Evolutionary conservation across 2,888 invertebrate genomes (phyloP), one percentile per base, ranked within the genome.

Genomic region (Nasonia oneida): DNA sequence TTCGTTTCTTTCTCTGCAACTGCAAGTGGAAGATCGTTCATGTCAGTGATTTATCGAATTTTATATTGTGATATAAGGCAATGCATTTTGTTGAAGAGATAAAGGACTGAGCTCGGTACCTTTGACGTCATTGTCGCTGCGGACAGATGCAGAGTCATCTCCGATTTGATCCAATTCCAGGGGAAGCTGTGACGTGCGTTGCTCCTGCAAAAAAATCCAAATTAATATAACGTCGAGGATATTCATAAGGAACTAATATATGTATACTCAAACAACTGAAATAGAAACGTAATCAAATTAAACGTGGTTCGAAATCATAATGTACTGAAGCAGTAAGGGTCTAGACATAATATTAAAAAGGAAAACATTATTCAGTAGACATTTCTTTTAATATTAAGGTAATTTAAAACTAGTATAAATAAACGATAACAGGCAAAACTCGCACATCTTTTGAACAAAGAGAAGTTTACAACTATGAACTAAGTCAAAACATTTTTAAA

Each of bases 91-190:
- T 47, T 47, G 2, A 47, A 47, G 12, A 61, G n/a, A n/a, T 8
- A 61, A n/a, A 61, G n/a, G 8, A 4, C 6, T 29, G 8, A 29
- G 2, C 29, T 18, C 47, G 23, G 70, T 93, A 96, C 97, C 95
- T 95, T 97, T 97, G 94, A 95, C 94, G 93, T 97, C 97, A 94
- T 96, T 96, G 94, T 97, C 97, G 95, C 96, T 97, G 94, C 96
- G 95, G 93, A 97, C 95, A 89, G 97, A 97, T 92, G 97, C 96
- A 91, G 97, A 96, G 95, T 98, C 97, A 97, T 97, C 97, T 96
- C 93, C 94, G 91, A 93, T 93, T 93, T 93, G 94, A 92, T 97
- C 97, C 96, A 97, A 95, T 95, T 97, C 97, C 96, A 97, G 96
- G 93, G 96, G 97, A 94, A 96, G 96, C 95, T 97, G 97, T 92